phyloP scores from a whole-genome alignment of 2,113 vertebrate genomes.

The Alaudala cheleensis region DNA sequence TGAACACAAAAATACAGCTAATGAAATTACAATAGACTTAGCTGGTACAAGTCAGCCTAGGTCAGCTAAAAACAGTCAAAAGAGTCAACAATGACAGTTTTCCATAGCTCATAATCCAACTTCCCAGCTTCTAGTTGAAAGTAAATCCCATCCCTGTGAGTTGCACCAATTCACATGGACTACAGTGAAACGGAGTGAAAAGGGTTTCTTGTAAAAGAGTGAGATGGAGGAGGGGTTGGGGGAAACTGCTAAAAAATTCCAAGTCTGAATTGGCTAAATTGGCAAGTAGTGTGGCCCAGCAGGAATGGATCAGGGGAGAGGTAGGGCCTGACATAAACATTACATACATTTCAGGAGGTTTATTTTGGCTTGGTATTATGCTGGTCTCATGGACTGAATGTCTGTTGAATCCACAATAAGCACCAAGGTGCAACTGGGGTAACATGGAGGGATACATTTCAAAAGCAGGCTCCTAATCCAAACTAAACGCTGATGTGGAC shows the following conservation, averaged over 20 bases:
- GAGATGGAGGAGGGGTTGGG: neutral
- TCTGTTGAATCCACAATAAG: slow-evolving; percentile 14
- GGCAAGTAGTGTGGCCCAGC: neutral
- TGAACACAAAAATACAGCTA: neutral
- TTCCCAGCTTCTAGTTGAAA: neutral
- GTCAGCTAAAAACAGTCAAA: neutral
- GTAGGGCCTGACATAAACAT: slow-evolving; percentile 17
- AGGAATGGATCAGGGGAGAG: slow-evolving; percentile 8
- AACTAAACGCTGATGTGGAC: slow-evolving; percentile 18
- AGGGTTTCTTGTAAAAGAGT: neutral
- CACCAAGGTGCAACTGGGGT: slow-evolving; percentile 2
- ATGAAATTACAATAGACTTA: neutral
- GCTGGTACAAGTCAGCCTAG: neutral
- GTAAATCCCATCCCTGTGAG: neutral
- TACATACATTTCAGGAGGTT: slow-evolving; percentile 21
- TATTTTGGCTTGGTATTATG: neutral
- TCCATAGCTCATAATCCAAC: neutral
- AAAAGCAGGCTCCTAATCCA: slow-evolving; percentile 28
- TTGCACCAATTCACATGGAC: neutral
- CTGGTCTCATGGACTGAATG: neutral
- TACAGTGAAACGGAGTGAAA: neutral
- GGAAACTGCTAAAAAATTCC: slow-evolving; percentile 7
- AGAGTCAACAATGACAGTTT: neutral
- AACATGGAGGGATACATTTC: slow-evolving; percentile 7
- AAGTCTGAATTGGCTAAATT: neutral